A percentile compares a stretch with the other conserved stretches of the same genome.
phyloP scores from a whole-genome alignment of 2,797 vertebrate genomes.

The Macroramphosus scolopax region DNA sequence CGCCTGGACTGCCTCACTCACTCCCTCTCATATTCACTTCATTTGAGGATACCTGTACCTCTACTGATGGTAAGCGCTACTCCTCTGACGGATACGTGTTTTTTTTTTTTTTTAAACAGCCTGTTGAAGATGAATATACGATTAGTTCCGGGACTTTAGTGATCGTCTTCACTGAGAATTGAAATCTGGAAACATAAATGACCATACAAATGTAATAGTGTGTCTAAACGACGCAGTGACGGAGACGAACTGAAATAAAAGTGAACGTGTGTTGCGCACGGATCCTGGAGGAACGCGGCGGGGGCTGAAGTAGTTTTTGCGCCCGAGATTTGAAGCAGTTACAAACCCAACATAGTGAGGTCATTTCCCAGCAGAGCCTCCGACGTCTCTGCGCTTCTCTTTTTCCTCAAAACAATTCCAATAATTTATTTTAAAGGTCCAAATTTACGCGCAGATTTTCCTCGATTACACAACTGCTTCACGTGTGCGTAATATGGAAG shows the following conservation, averaged over 20 bases:
- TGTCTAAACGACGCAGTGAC: not conserved
- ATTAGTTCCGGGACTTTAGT: too few relatives aligned
- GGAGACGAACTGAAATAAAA: not conserved
- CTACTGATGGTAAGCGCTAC: constrained; percentile 79
- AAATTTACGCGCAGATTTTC: not conserved
- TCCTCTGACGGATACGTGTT: constrained; percentile 6
- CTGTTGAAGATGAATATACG: too few relatives aligned
- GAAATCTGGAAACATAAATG: too few relatives aligned
- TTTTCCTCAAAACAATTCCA: constrained; percentile 3
- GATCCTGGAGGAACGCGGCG: constrained; percentile 4
- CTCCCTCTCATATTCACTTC: constrained; percentile 55
- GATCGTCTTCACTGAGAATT: too few relatives aligned
- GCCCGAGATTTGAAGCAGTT: constrained; percentile 39
- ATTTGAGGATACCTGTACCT: constrained; percentile 75
- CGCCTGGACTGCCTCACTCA: constrained; percentile 66
- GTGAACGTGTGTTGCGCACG: not conserved
- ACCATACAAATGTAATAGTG: too few relatives aligned
- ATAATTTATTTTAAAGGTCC: too few relatives aligned
- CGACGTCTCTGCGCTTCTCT: constrained; percentile 7
- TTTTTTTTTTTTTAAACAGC: too few relatives aligned
- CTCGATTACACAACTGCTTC: constrained; percentile 10
- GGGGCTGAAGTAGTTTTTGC: constrained; percentile 38
- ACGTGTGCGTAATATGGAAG: constrained; percentile 15
- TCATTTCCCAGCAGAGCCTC: constrained; percentile 48
- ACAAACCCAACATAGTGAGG: constrained; percentile 50